Evolutionary conservation across 2,797 vertebrate genomes (phyloP).

Genomic region (Petrocephalus schoutedeni): DNA sequence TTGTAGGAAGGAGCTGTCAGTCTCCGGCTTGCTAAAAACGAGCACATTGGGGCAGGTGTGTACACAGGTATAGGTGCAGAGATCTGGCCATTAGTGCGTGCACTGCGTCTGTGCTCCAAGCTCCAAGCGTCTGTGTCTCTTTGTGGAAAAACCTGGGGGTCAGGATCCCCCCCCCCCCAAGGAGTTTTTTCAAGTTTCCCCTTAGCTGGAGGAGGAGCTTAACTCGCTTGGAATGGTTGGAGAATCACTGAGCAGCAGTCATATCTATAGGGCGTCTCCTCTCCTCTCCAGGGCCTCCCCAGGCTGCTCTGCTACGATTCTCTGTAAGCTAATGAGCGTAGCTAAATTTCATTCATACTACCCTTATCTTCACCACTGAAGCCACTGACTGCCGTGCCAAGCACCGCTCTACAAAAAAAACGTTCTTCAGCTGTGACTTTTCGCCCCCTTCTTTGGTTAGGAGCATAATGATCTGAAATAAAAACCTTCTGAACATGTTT

Average conservation of each 20-base stretch:
- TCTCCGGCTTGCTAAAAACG: background rate
- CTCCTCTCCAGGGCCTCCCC: background rate
- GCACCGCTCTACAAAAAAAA: background rate
- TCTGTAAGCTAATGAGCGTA: background rate
- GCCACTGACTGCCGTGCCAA: background rate
- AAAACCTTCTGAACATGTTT: background rate
- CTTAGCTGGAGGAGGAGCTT: background rate
- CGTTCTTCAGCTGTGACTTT: background rate
- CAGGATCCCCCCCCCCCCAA: background rate
- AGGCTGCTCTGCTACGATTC: background rate
- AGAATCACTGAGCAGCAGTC: background rate
- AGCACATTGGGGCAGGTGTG: background rate
- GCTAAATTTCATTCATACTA: background rate
- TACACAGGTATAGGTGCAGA: background rate
- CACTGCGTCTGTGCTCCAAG: too few relatives aligned
- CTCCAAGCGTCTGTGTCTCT: too few relatives aligned
- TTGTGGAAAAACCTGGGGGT: background rate
- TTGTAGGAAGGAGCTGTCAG: background rate
- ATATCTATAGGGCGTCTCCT: background rate
- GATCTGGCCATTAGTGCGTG: too few relatives aligned
- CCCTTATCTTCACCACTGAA: background rate
- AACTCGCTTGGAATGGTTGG: background rate
- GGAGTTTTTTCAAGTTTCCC: background rate
- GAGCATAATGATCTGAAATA: slow-evolving; percentile 1
- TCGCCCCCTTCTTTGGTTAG: background rate